Percentiles rank a stretch among this genome's conserved stretches.
Evolutionary conservation across 2,888 invertebrate species (phyloP).

Genomic region (Nomada ruficornis): DNA sequence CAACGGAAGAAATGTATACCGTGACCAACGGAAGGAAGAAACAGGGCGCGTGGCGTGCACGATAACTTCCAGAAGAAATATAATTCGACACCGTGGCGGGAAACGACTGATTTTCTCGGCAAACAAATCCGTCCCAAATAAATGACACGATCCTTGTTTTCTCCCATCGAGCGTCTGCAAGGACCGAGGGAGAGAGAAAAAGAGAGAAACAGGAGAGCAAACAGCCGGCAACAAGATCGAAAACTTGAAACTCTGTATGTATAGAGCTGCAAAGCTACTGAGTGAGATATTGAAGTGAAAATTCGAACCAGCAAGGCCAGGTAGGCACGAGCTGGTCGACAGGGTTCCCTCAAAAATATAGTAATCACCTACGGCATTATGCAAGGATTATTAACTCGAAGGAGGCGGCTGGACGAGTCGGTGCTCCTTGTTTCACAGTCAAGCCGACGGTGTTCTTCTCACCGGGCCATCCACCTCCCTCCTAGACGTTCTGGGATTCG

Average conservation of each 20-base stretch:
- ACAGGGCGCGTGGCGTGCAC: background rate
- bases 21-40: background rate
- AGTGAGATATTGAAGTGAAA: slow-evolving; percentile 69
- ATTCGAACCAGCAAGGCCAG: slow-evolving; percentile 5
- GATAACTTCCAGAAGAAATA: no score
- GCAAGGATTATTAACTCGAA: slow-evolving; percentile 62
- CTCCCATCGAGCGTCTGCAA: no score
- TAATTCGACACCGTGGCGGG: no score
- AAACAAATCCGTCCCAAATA: no score
- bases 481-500: background rate
- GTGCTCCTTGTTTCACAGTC: slow-evolving; percentile 46
- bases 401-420: slow-evolving; percentile 34
- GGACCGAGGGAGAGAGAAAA: no score
- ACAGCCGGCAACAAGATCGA: slow-evolving; percentile 35
- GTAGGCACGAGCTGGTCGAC: slow-evolving; percentile 19
- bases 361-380: slow-evolving; percentile 42
- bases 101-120: no score
- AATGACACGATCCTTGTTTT: no score
- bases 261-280: slow-evolving; percentile 33
- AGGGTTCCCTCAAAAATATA: slow-evolving; percentile 33
- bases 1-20: no score
- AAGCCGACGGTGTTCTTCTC: slow-evolving; percentile 18
- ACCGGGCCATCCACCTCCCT: background rate
- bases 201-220: slow-evolving; percentile 18
- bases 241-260: slow-evolving; percentile 43